These are phyloP conservation scores for Nothura maculosa DNA, from an alignment of 2,797 vertebrate genomes.

Conservation along the genomic window DNA sequence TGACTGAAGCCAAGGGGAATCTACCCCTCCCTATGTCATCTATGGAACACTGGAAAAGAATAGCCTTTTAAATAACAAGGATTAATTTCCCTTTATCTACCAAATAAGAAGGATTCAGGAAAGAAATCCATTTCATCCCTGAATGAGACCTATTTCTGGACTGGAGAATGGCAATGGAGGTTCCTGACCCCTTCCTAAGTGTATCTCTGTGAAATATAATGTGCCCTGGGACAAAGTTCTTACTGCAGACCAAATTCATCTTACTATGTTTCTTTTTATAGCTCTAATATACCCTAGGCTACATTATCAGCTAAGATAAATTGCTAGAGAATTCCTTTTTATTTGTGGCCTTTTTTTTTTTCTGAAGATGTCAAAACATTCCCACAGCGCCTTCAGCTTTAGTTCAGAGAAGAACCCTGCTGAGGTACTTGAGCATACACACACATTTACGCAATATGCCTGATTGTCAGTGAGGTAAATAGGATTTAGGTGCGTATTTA, in stretches of 20 bases:
- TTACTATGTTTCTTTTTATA: not conserved
- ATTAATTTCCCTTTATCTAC: not conserved
- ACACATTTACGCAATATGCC: not conserved
- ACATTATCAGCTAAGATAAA: not conserved
- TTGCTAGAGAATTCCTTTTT: not conserved
- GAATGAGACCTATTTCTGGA: not conserved
- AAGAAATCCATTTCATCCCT: not conserved
- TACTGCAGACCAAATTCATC: not conserved
- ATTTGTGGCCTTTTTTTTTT: not conserved
- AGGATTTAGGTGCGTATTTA: not conserved
- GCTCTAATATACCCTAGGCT: not conserved
- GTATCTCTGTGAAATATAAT: not conserved
- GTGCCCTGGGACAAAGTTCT: not conserved
- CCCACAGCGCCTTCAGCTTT: not conserved
- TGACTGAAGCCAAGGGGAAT: not conserved
- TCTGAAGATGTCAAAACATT: not conserved
- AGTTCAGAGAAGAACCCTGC: not conserved
- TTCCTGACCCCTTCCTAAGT: not conserved
- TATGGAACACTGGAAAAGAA: not conserved
- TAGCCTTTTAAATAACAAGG: not conserved
- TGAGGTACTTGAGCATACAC: not conserved
- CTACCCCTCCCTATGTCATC: not conserved
- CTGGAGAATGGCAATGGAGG: not conserved
- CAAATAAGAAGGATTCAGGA: fast-evolving
- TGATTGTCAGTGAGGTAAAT: not conserved